Evolutionary conservation across 2,113 vertebrate species (phyloP), one percentile per base, ranked within the genome.

Genomic region (Saguinus midas): DNA sequence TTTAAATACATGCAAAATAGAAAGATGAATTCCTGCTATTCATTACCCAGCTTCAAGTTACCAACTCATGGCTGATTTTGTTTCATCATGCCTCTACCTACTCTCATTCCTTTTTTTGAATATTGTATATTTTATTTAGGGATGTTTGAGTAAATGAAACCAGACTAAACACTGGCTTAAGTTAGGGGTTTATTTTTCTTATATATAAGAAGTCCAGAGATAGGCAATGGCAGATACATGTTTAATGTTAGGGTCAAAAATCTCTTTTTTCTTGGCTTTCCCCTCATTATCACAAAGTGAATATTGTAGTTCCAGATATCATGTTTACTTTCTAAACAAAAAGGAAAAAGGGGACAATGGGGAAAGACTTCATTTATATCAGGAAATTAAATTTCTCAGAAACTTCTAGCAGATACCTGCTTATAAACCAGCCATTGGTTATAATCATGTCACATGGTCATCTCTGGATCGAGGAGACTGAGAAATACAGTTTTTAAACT

Each of bases 241-340:
- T 89, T 83, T 92, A 94, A 66, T 94, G 45, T 75, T 48, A 86
- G 55, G 20, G 50, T 96, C 23, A 92, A n/a, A 95, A 84, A 70
- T 82, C 32, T 92, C 48, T 82, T 17, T 93, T 94, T 79, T 85
- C 25, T 91, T 89, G 40, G 27, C 52, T 80, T 92, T 95, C 81
- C 43, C 21, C n/a, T 81, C 13, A 45, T 75, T 35, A 48, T 83
- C 55, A 81, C 37, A 92, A 88, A 37, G 50, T 91, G 18, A 32
- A 43, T 85, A 29, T 18, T 61, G 5, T 86, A 43, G 57, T 27
- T 80, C 8, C 6, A 95, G 76, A 10, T 50, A 57, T 75, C 84
- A 80, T 66, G 27, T 72, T 48, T 29, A 92, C 23, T 9, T 89
- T 92, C 32, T 57, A 90, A 80, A 75, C 7, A 76, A 72, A 57